Evolutionary conservation across 1,140 invertebrate species (phyloP), one percentile per base, ranked within the genome.

Genomic region (Phthorimaea operculella): DNA sequence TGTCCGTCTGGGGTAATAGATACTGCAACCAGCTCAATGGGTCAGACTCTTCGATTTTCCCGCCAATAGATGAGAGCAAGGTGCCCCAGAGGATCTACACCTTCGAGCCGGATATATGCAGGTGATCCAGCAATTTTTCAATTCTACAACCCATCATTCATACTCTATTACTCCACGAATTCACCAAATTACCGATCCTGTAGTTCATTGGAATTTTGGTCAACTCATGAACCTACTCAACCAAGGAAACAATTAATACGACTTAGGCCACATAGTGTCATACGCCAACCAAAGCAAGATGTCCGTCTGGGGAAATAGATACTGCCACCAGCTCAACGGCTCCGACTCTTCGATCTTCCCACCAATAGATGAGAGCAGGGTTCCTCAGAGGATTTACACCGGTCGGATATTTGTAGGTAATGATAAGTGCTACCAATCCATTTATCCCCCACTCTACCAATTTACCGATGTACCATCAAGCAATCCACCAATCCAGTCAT

Each of bases 381-480:
- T 83, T 4, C 76, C 81, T 0, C 54, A 74, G 9, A 72, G 55
- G 5, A 57, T 91, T 2, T 84, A 87, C 52, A 85, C 87, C 15
- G 87, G 48, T 85, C 88, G 3, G 88, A 90, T 57, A 78, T 91
- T 34, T 91, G 90, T 76, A 88, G 90, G 86, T 88, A 80, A 55
- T n/a, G n/a, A n/a, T n/a, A n/a, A n/a, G n/a, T n/a, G n/a, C n/a
- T n/a, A n/a, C n/a, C n/a, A n/a, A n/a, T n/a, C n/a, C n/a, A n/a
- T n/a, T n/a, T n/a, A n/a, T n/a, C n/a, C n/a, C n/a, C n/a, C n/a
- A n/a, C n/a, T n/a, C n/a, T n/a, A n/a, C n/a, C n/a, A n/a, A n/a
- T n/a, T n/a, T n/a, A n/a, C n/a, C n/a, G n/a, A n/a, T n/a, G n/a
- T n/a, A n/a, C n/a, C n/a, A n/a, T n/a, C n/a, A n/a, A n/a, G n/a